Base-by-base conservation (phyloP, 2,113 vertebrate species). In the Sciurus niger region DNA sequence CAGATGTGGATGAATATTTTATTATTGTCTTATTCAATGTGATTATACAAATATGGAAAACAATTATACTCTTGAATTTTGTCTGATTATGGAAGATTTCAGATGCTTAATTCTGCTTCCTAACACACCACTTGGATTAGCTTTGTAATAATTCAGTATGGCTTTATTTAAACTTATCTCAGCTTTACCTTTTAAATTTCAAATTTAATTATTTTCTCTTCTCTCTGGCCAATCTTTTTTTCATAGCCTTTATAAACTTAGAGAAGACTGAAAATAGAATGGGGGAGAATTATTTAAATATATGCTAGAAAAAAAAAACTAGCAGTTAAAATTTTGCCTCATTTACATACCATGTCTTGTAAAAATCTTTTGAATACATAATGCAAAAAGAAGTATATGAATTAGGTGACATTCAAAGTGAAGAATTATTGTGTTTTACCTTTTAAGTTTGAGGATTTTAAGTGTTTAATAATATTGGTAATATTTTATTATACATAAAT, bases 401-500 rank as follows among this genome's bases (percentile, higher is more conserved):
- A 68, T 37, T 77, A 83, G 12, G 8, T 70, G 12, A 93, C 4
- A 11, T 46, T 96, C 63, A 83, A 89, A 55, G 34, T 76, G 90
- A 55, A 88, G 25, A 73, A 51, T 7, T 40, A 89, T 82, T 89
- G 7, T 77, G 8, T 5, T 5, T 65, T 70, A 32, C 60, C 24
- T 20, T 43, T 93, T 77, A 91, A 43, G 12, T 80, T 70, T 84
- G 67, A 51, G 17, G 77, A 68, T 72, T 34, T 72, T 8, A 94
- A 94, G 70, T 79, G 4, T 58, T 96, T 67, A 83, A 40, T 17
- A 89, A 51, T 78, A 4, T 53, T 93, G 22, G n/a, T 80, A n/a
- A 46, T 40, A 78, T 58, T 79, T 89, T 32, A 79, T 53, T 63
- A 63, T 40, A 74, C 74, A 74, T 82, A 0, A 53, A 46, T 90